Evolutionary conservation across 2,888 invertebrate genomes (phyloP).

Genomic region (Caprella mutica): DNA sequence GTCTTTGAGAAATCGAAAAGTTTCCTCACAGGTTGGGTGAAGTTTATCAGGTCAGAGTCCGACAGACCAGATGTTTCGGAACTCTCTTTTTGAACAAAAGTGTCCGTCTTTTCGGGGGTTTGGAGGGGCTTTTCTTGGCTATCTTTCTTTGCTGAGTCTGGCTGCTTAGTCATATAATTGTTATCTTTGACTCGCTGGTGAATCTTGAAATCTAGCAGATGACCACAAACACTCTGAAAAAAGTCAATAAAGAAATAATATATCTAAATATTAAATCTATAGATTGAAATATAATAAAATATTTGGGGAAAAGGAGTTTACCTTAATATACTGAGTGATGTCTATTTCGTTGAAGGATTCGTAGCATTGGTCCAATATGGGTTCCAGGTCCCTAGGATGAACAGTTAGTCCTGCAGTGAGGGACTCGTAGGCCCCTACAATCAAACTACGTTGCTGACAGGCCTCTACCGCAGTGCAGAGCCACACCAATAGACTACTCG

Average conservation of each 20-base stretch:
- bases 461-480: constrained; percentile 20
- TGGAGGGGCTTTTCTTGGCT: too few species aligned
- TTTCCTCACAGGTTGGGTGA: too few species aligned
- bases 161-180: too few species aligned
- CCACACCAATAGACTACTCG: constrained; percentile 6
- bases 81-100: too few species aligned
- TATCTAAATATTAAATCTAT: too few species aligned
- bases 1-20: too few species aligned
- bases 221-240: constrained; percentile 50
- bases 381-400: constrained; percentile 53
- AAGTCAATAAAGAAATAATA: too few species aligned
- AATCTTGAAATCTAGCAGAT: constrained; percentile 42
- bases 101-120: too few species aligned
- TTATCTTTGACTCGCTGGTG: constrained; percentile 11
- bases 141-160: too few species aligned
- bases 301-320: background rate
- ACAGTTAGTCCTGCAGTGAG: constrained; percentile 50
- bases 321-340: constrained; percentile 54
- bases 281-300: too few species aligned
- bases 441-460: constrained; percentile 28
- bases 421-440: constrained; percentile 41
- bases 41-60: too few species aligned
- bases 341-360: constrained; percentile 56
- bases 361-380: constrained; percentile 58
- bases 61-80: too few species aligned